Percentiles rank a stretch among this genome's conserved stretches.
Evolutionary conservation across 2,113 vertebrate genomes (phyloP).

Genomic region (Onychostruthus taczanowskii): DNA sequence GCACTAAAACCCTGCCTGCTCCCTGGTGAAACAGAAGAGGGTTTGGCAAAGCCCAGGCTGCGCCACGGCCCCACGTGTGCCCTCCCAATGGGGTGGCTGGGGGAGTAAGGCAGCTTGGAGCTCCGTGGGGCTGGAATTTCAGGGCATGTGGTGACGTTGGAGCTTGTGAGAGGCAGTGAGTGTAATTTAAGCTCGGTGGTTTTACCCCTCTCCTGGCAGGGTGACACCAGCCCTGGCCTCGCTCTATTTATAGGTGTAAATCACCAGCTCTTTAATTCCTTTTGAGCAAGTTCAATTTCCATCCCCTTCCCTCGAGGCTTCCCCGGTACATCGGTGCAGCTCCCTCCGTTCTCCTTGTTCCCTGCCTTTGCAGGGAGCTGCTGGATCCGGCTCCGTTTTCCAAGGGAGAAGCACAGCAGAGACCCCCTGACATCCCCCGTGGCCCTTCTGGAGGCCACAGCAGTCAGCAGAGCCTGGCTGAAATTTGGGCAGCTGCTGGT

Average conservation of each 20-base stretch:
- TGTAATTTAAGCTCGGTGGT: background rate
- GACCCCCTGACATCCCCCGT: accelerated
- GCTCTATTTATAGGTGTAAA: conserved; percentile 26
- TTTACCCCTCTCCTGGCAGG: background rate
- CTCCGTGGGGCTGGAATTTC: background rate
- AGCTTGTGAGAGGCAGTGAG: background rate
- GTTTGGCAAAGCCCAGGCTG: background rate
- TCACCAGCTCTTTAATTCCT: conserved; percentile 41
- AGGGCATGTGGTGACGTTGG: background rate
- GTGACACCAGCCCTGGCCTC: background rate
- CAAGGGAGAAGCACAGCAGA: background rate
- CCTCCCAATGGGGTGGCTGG: background rate
- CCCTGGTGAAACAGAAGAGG: background rate
- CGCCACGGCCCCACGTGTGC: accelerated
- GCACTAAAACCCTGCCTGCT: background rate
- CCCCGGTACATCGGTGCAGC: background rate
- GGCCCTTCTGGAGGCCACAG: background rate
- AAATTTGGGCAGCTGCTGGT: background rate
- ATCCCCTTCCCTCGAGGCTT: background rate
- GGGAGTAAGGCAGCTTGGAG: accelerated
- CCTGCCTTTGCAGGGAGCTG: background rate
- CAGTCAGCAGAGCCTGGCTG: background rate
- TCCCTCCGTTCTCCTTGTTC: background rate
- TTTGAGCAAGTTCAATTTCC: background rate
- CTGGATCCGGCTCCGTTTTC: background rate